Conservation (phyloP, 2,797 vertebrate genomes). For the Sebastes trivittatus region DNA sequence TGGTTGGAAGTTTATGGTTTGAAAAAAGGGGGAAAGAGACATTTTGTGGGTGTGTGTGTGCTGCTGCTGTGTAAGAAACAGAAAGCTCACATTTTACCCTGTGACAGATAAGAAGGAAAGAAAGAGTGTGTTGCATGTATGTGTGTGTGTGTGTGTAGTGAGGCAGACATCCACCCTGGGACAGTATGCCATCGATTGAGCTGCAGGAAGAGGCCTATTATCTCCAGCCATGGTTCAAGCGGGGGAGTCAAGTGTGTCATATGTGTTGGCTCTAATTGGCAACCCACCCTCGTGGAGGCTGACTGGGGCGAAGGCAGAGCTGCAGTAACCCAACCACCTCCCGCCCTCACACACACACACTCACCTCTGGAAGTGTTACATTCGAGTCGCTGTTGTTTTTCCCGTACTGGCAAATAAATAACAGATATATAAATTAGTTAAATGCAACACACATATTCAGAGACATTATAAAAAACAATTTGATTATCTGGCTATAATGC, state of each 20-base stretch:
- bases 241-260: slow-evolving; percentile 83
- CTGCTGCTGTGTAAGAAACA: slow-evolving; percentile 44
- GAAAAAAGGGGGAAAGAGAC: neutral
- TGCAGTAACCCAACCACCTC: slow-evolving; percentile 43
- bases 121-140: slow-evolving; percentile 4
- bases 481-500: neutral
- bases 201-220: slow-evolving; percentile 82
- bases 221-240: slow-evolving; percentile 83
- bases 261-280: slow-evolving; percentile 83
- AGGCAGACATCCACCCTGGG: slow-evolving; percentile 76
- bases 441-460: neutral
- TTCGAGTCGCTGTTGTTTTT: slow-evolving; percentile 9
- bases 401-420: slow-evolving; percentile 21
- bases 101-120: slow-evolving; percentile 45
- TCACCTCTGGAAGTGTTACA: slow-evolving; percentile 38
- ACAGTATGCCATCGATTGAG: slow-evolving; percentile 81
- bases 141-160: slow-evolving; percentile 21
- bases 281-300: slow-evolving; percentile 70
- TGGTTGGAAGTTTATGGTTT: slow-evolving; percentile 10
- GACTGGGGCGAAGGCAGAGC: slow-evolving; percentile 60
- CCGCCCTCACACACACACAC: slow-evolving; percentile 13
- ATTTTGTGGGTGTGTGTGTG: neutral
- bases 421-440: slow-evolving; percentile 7
- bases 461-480: neutral
- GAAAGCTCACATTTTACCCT: slow-evolving; percentile 71